Base-by-base conservation (phyloP, 2,113 vertebrate genomes). In the Prionailurus bengalensis region DNA sequence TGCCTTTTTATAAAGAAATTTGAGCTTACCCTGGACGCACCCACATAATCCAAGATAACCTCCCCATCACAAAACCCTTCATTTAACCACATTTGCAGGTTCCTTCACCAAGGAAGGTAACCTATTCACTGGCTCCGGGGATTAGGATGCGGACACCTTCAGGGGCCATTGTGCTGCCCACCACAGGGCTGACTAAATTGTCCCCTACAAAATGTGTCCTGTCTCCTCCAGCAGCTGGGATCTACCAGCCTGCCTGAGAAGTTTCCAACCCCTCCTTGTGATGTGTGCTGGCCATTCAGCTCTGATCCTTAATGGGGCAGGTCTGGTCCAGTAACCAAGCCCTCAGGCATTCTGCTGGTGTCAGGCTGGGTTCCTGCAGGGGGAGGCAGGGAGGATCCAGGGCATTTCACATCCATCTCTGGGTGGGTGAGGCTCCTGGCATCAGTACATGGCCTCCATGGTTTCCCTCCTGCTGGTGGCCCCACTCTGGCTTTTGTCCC, bases 291-390 rank as follows among this genome's bases (percentile, higher is more conserved):
- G 51, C 27, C 10, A 0, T 51, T 53, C 10, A 4, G 42, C 13
- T n/a, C 33, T 83, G 21, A n/a, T 33, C 1, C 83, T 16, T 7
- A 12, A 7, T 1, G 7, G 0, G 0, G 9, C 2, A 1, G n/a
- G 9, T 36, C 39, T 45, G 58, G n/a, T 10, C 6, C 36, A 1
- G 1, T 12, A 5, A 7, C 14, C n/a, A 13, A 25, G 51, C 23
- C n/a, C 33, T 39, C 33, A 1, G 1, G 31, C 80, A 6, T 8
- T 27, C 66, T 16, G 21, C 33, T 36, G 45, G 39, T 3, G 36
- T n/a, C 21, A 23, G 78, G 39, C 5, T 61, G 48, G 4, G 42
- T 19, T 19, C 21, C 17, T 14, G 21, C 2, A 2, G 16, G 14
- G 21, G 29, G n/a, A 65, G 17, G 48, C 16, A 53, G 23, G 31